Base-by-base conservation (phyloP, 2,888 invertebrate species). In the Eledona agricola region DNA sequence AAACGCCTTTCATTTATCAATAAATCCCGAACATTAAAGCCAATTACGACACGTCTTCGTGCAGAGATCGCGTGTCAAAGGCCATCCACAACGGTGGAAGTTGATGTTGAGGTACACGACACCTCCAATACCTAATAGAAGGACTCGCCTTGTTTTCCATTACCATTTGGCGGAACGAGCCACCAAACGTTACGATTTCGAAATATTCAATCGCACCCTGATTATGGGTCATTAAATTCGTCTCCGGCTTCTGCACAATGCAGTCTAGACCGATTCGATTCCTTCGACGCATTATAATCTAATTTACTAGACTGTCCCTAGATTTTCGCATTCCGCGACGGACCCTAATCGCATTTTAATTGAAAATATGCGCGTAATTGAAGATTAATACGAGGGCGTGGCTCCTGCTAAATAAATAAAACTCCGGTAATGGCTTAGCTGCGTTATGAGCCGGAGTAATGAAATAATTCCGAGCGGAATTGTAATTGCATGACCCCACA, bases 11-110 rank as follows among this genome's bases (percentile, higher is more conserved):
- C 13, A 23, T 37, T 37, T 37, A 37, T 37, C 37, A 37, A 37
- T 37, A 37, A 37, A 37, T 22, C 37, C 23, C 12, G 15, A 37
- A 19, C 42, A 42, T 42, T 38, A 38, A 17, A 26, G 38, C 26
- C 38, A 38, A 38, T 38, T 38, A 29, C 42, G 31, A 37, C 35
- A 35, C 45, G 37, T 45, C 34, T 37, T 23, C 28, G 23, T 38
- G 40, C 16, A 38, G 23, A 47, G 40, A 45, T 46, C 46, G 52
- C 45, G 45, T 52, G 52, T 46, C 45, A 61, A 61, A 37, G 59
- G 58, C 61, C 59, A 51, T 53, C 34, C 37, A 34, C 25, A 40
- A 50, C 50, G 42, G 46, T 53, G 22, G 34, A 32, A 46, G 37
- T 50, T 49, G 50, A 50, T 32, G 34, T 31, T 25, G 32, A 25